Evolutionary conservation across 2,888 invertebrate species (phyloP).

Genomic region (Dryococelus australis): DNA sequence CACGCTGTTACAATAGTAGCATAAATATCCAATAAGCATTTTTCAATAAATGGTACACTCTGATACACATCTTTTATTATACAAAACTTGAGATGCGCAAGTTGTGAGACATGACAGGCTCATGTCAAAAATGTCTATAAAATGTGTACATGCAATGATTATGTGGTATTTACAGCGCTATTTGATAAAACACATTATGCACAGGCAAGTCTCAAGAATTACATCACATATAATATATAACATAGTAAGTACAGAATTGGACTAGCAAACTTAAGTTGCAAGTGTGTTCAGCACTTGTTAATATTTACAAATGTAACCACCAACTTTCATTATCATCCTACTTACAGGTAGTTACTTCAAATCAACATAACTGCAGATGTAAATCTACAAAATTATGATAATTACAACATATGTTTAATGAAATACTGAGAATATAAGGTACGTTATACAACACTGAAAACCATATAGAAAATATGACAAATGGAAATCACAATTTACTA

Average conservation of each 20-base stretch:
- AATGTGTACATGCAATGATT: conserved; percentile 20
- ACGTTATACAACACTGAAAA: too few species aligned
- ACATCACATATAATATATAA: neutral
- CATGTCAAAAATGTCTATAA: conserved; percentile 3
- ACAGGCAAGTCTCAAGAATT: neutral
- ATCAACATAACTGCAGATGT: neutral
- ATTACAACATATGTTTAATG: too few species aligned
- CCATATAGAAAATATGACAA: too few species aligned
- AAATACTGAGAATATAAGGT: too few species aligned
- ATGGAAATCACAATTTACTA: too few species aligned
- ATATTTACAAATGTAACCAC: neutral
- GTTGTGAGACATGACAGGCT: neutral
- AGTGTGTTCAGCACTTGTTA: neutral
- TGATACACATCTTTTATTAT: neutral
- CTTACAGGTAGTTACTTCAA: neutral
- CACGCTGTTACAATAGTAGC: neutral
- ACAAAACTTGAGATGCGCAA: conserved; percentile 9
- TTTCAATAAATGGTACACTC: neutral
- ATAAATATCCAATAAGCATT: neutral
- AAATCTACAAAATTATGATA: too few species aligned
- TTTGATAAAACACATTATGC: neutral
- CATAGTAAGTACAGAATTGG: conserved; percentile 3
- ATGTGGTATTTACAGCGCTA: neutral
- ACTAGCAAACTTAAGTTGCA: conserved; percentile 16
- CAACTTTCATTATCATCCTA: neutral